Evolutionary conservation across 2,888 invertebrate genomes (phyloP), one percentile per base, ranked within the genome.

Genomic region (Orchestes rusci): DNA sequence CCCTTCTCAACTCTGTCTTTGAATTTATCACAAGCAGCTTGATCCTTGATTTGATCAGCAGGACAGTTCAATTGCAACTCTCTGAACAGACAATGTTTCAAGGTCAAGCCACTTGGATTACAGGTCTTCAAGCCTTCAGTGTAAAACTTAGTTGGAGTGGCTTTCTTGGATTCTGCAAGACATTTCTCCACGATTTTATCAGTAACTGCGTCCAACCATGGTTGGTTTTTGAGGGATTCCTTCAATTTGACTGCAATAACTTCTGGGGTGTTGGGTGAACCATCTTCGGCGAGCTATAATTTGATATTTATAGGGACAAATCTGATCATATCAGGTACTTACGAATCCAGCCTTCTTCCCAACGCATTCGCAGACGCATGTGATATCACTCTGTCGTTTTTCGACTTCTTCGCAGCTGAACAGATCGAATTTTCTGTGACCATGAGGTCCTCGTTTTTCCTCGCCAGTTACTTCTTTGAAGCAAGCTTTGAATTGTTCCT

Each of bases 41-140:
- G 53, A 45, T 69, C 65, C 48, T 64, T 65, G 42, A 69, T 66
- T 51, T 64, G 57, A 41, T 68, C 67, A 31, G 59, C 62, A 12
- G 70, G 69, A 52, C 70, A 70, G 35, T 55, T 59, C 16, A 67
- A 53, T 53, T 69, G 68, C 45, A 67, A 55, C 53, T 68, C 63
- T 45, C 58, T 61, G 58, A 65, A 68, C 35, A 70, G 43, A 52
- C 70, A 70, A 44, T 66, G 65, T 23, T 56, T 58, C 31, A 66
- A 56, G 44, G 60, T 60, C 16, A 65, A 53, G 15, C 59, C 61
- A 3, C 63, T 56, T 2, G 65, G 63, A 56, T 65, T 67, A 53
- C 68, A 70, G 23, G 56, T 40, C 16, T 57, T 55, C 31, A 46
- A 44, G 43, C 57, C 57, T 30, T 44, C 49, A 16, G 56, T 52